These are phyloP conservation scores for Ibidorhyncha struthersii DNA, from an alignment of 2,113 vertebrate genomes.

Conservation along the genomic window DNA sequence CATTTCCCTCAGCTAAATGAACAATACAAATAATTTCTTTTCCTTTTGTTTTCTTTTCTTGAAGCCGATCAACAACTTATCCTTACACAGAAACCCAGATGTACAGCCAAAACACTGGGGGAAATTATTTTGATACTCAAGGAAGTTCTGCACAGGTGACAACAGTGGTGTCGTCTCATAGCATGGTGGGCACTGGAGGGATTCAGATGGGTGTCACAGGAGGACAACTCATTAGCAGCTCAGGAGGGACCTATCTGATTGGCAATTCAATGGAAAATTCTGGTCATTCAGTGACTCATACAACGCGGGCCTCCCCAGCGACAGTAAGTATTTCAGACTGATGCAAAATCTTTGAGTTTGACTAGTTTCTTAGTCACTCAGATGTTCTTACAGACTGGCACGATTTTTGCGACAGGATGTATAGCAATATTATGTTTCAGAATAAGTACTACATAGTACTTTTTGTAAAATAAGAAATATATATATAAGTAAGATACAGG, in stretches of 20 bases:
- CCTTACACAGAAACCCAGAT: constrained; percentile 87
- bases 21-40: constrained; percentile 32
- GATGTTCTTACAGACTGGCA: not conserved
- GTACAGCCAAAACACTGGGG: constrained; percentile 86
- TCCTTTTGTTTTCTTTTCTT: constrained; percentile 56
- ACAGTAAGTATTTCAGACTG: constrained; percentile 79
- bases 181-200: constrained; percentile 85
- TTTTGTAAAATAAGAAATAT: not conserved
- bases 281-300: constrained; percentile 83
- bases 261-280: constrained; percentile 87
- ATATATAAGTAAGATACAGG: not conserved
- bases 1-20: not conserved
- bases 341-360: not conserved
- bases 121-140: constrained; percentile 86
- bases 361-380: not conserved
- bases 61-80: constrained; percentile 86
- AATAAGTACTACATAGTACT: not conserved
- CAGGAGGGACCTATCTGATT: constrained; percentile 84
- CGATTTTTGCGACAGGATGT: not conserved
- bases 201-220: constrained; percentile 86
- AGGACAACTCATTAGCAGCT: constrained; percentile 85
- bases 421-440: not conserved
- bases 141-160: constrained; percentile 85
- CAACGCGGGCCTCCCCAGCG: constrained; percentile 82
- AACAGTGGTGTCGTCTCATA: constrained; percentile 84